Evolutionary conservation across 2,888 invertebrate species (phyloP).

Genomic region (Ellobium chinense): DNA sequence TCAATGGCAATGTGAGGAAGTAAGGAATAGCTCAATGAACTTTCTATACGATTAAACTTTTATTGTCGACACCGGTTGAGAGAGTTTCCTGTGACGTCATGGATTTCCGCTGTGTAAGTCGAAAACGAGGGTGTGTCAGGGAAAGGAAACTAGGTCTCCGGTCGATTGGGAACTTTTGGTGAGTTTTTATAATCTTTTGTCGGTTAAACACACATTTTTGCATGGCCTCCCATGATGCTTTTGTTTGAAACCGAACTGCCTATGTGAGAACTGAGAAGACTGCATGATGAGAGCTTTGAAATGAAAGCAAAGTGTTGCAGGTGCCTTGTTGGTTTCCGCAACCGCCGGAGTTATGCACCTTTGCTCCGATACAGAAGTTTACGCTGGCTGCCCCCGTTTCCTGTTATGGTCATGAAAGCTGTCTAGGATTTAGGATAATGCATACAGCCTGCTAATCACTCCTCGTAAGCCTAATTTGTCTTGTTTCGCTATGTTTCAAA

Average conservation of each 20-base stretch:
- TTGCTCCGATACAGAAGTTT: slow-evolving; percentile 1
- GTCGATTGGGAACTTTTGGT: neutral
- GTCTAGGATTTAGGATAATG: no score
- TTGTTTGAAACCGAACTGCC: neutral
- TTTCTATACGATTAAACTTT: neutral
- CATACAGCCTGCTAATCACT: no score
- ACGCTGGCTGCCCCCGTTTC: slow-evolving; percentile 4
- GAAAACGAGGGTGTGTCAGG: slow-evolving; percentile 6
- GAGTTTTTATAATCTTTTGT: neutral
- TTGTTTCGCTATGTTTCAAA: no score
- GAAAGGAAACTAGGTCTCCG: neutral
- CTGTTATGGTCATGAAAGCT: slow-evolving; percentile 1
- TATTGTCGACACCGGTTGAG: neutral
- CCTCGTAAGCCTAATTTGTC: no score
- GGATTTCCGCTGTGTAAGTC: neutral
- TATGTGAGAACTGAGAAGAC: neutral
- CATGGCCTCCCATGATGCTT: neutral
- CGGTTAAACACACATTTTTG: neutral
- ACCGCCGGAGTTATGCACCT: neutral
- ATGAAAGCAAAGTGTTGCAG: neutral
- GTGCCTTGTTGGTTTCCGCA: neutral
- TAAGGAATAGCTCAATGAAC: no score
- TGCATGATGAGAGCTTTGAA: neutral
- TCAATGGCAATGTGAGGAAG: no score
- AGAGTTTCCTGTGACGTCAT: slow-evolving; percentile 10